These are phyloP conservation scores for Nothocercus nigrocapillus DNA, from an alignment of 2,113 vertebrate species.

Conservation along the genomic window DNA sequence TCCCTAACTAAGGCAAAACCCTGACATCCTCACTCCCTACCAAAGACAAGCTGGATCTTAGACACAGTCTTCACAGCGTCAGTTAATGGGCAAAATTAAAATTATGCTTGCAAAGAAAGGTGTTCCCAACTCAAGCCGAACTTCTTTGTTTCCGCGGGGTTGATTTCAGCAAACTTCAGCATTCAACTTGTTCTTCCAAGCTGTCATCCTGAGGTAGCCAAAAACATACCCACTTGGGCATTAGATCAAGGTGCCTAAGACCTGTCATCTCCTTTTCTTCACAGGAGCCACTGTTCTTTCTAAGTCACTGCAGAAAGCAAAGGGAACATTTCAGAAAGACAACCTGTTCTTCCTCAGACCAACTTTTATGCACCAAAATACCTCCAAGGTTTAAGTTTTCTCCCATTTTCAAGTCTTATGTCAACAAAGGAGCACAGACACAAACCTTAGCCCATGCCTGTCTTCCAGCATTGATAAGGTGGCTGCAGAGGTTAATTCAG, in stretches of 20 bases:
- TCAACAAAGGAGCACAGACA: not conserved
- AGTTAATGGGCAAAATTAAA: not conserved
- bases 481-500: not conserved
- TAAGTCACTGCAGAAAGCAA: not conserved
- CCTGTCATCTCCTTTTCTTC: not conserved
- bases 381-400: not conserved
- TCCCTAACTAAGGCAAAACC: not conserved
- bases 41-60: rapidly evolving
- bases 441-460: not conserved
- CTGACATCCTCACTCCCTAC: rapidly evolving
- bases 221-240: rapidly evolving
- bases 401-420: not conserved
- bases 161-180: not conserved
- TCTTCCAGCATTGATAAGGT: not conserved
- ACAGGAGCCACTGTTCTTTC: rapidly evolving
- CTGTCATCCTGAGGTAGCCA: not conserved
- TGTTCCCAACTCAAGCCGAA: not conserved
- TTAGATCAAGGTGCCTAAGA: not conserved
- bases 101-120: not conserved
- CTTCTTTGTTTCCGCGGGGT: not conserved
- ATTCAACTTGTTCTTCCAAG: rapidly evolving
- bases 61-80: rapidly evolving
- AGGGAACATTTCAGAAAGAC: not conserved
- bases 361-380: not conserved
- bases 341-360: not conserved